phyloP scores from a whole-genome alignment of 2,888 invertebrate genomes.

The Prenolepis imparis region DNA sequence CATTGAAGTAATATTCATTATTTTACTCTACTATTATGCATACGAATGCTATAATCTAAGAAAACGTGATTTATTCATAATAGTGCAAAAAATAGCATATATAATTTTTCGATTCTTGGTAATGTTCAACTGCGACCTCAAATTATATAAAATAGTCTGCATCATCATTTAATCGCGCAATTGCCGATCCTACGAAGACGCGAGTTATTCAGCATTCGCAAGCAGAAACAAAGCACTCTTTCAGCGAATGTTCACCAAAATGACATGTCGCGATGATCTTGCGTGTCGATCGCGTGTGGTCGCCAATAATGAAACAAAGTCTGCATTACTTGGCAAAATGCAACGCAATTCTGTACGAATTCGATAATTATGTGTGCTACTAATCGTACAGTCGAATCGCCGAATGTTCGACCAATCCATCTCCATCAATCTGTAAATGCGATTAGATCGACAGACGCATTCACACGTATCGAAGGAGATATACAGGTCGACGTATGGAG shows the following conservation, averaged over 20 bases:
- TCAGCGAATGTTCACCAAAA: conserved; percentile 55
- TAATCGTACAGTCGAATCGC: conserved; percentile 45
- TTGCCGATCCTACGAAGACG: conserved; percentile 41
- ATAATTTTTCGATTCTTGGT: background rate
- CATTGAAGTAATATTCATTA: background rate
- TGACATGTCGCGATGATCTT: conserved; percentile 53
- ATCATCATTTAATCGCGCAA: conserved; percentile 19
- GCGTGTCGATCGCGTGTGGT: conserved; percentile 68
- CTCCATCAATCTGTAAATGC: conserved; percentile 39
- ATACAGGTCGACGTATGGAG: conserved; percentile 9
- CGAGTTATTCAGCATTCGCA: conserved; percentile 48
- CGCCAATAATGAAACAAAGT: conserved; percentile 61
- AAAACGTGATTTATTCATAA: background rate
- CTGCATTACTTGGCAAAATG: conserved; percentile 66
- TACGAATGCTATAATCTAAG: background rate
- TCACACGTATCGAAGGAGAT: conserved; percentile 23
- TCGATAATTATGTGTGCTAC: conserved; percentile 42
- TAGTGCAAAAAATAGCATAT: no score
- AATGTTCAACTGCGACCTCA: background rate
- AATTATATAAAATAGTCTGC: background rate
- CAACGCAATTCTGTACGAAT: conserved; percentile 51
- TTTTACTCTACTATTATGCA: background rate
- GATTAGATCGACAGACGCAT: conserved; percentile 15
- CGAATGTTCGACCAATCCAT: conserved; percentile 21
- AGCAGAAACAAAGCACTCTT: conserved; percentile 71